Conservation (phyloP, 2,888 invertebrate species). For the Luperina testacea region DNA sequence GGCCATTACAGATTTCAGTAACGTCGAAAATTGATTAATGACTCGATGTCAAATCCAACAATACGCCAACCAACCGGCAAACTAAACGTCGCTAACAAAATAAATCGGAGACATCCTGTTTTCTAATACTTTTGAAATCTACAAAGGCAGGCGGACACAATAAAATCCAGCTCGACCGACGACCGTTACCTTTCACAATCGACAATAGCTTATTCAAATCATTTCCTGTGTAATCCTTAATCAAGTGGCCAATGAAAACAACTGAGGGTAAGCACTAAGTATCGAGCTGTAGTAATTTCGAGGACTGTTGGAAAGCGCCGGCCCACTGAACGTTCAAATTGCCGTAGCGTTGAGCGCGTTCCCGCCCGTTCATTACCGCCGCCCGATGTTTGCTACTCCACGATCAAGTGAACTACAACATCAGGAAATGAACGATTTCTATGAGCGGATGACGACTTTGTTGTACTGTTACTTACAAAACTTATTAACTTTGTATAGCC, state of each 20-base stretch:
- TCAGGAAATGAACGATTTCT: conserved; percentile 83
- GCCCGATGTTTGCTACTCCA: conserved; percentile 80
- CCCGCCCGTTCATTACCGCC: conserved; percentile 81
- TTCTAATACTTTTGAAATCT: conserved; percentile 55
- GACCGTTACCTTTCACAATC: conserved; percentile 64
- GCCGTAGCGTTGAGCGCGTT: conserved; percentile 80
- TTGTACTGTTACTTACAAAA: conserved; percentile 48
- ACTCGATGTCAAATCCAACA: conserved; percentile 42
- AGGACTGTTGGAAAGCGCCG: conserved; percentile 83
- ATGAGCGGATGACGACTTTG: conserved; percentile 67
- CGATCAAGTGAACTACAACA: conserved; percentile 77
- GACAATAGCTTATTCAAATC: conserved; percentile 67
- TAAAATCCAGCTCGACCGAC: conserved; percentile 54
- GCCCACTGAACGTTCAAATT: conserved; percentile 87
- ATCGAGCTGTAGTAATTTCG: conserved; percentile 81
- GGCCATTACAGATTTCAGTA: conserved; percentile 15
- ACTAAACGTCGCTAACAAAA: conserved; percentile 46
- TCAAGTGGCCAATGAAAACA: conserved; percentile 70
- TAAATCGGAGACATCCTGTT: conserved; percentile 60
- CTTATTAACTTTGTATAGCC: conserved; percentile 38
- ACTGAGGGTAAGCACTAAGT: conserved; percentile 67
- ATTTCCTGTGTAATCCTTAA: conserved; percentile 69
- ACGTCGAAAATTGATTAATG: conserved; percentile 30
- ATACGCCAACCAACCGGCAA: conserved; percentile 33
- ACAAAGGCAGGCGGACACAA: conserved; percentile 55